Base-by-base conservation (phyloP, 2,888 invertebrate species). In the Morpho helenor region DNA sequence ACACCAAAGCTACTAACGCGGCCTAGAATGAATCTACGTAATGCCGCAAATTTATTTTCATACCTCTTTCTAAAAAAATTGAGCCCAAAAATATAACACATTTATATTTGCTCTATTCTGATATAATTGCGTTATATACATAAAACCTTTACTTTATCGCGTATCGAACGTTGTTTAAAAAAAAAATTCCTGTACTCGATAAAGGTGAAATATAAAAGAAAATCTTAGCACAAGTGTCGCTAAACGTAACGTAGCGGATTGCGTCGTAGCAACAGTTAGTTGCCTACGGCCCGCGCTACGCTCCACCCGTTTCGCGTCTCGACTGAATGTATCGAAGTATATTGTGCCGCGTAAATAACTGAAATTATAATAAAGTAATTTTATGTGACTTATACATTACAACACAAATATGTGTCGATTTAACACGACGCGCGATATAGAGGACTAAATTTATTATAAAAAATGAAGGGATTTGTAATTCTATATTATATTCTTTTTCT, bases 231-330 rank as follows among this genome's bases (percentile, higher is more conserved):
- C 4, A 31, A 31, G 31, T 31, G 31, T 31, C 31, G 31, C 31
- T 31, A 31, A 31, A 31, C 31, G 31, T 31, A 31, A 5, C 31
- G 31, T 31, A 31, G 31, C 31, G 41, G 10, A 40, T 8, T 41
- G 16, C 41, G n/a, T 2, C 7, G 59, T 66, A 85, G 84, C 86
- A 87, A 87, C 89, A 53, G 53, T 52, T 52, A 88, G 89, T 89
- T 88, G 85, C 84, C 82, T 69, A 68, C 73, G 65, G 71, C 66
- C 65, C 78, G 76, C 72, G 82, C 74, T 77, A 74, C 83, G 79
- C 72, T 70, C 66, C 87, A 74, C 86, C 71, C 85, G 88, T 71
- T 31, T 31, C 31, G 31, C 31, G 5, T 31, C 1, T 31, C 31
- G 3, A 31, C 31, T 31, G 3, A 31, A 31, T 31, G 31, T 31